These are phyloP conservation scores for Todus mexicanus DNA, from an alignment of 2,797 vertebrate genomes.

Conservation along the genomic window DNA sequence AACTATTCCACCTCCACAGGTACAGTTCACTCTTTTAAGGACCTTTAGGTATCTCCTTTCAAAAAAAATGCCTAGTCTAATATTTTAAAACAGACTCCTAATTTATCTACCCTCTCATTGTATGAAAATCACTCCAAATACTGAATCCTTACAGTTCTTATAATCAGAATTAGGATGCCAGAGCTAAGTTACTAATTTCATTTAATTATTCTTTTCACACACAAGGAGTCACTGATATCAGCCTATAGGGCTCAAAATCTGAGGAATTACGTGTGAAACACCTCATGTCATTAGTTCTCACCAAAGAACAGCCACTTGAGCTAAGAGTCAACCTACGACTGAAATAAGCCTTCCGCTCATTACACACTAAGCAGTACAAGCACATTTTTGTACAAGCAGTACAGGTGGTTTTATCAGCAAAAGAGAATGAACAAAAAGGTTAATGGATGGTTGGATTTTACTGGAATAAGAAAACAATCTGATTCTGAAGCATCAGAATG, in stretches of 20 bases:
- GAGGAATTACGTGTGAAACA: background rate
- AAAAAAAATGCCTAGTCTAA: background rate
- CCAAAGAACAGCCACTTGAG: background rate
- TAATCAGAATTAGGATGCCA: background rate
- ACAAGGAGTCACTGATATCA: background rate
- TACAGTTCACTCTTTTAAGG: background rate
- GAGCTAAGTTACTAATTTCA: background rate
- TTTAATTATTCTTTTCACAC: background rate
- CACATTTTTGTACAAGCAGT: background rate
- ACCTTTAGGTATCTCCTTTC: background rate
- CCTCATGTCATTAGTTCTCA: background rate
- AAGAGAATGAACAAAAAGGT: background rate
- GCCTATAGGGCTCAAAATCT: background rate
- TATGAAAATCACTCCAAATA: background rate
- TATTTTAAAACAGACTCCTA: background rate
- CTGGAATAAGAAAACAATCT: background rate
- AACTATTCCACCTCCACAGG: background rate
- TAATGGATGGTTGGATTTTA: background rate
- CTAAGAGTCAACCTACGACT: background rate
- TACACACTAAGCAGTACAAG: background rate
- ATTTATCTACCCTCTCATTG: background rate
- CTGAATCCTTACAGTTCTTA: background rate
- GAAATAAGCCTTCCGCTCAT: background rate
- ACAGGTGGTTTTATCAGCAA: background rate
- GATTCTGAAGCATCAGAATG: background rate